Evolutionary conservation across 1,140 invertebrate genomes (phyloP), one percentile per base, ranked within the genome.

Genomic region (Brachionus paranguensis): DNA sequence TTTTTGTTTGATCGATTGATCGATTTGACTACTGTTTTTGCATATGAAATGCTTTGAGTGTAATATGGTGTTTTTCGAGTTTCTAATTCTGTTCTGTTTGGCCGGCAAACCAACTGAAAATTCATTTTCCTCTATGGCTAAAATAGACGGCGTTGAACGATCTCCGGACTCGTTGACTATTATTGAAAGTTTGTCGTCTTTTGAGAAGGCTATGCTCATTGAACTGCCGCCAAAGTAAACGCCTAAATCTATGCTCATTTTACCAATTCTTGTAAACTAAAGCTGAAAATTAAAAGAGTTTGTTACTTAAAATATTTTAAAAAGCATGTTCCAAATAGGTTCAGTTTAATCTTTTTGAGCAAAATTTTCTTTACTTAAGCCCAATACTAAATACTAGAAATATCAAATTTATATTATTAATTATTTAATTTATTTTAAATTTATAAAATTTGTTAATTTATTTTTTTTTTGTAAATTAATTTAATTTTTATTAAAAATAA

Each of bases 181-280:
- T 12, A 81, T 81, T 20, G 33, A 20, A 45, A 64, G 20, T 27
- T 81, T 81, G 17, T 68, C 78, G 41, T 81, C 78, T 64, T 37
- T 81, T 1, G 53, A 41, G 24, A 29, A 81, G 29, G 78, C 50
- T 43, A 81, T 81, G 33, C 50, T 81, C 78, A 81, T 81, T 12
- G 53, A 64, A 41, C 78, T 81, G 7, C 78, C 78, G 1, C 78
- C 78, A 20, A 81, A 81, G 27, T 81, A 81, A 64, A 81, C 53
- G 20, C 78, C 78, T 68, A 81, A 64, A 47, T 81, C 64, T n/a
- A 64, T 64, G 41, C 78, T 81, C 78, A 81, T 81, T 60, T 81
- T 68, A 41, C 17, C 33, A 17, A 33, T n/a, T 33, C n/a, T 68
- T 68, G 8, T 33, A 17, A n/a, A 11, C 5, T n/a, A 7, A 14